Evolutionary conservation across 2,113 vertebrate genomes (phyloP).

Genomic region (Elaphurus davidianus): DNA sequence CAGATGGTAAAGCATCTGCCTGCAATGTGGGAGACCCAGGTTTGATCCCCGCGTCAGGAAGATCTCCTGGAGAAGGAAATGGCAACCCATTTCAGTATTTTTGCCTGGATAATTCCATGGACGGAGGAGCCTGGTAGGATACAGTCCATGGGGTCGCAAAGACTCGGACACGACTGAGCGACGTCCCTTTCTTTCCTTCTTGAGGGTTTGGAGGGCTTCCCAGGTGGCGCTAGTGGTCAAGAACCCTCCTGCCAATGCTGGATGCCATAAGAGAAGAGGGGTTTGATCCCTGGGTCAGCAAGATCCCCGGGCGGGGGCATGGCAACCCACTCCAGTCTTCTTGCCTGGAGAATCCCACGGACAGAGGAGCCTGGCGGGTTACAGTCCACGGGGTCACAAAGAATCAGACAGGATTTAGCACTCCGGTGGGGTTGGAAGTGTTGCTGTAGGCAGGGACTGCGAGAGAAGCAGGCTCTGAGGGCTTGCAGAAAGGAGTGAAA

Average conservation of each 20-base stretch:
- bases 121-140: background rate
- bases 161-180: rapidly evolving
- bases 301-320: background rate
- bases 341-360: background rate
- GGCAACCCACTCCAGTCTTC: background rate
- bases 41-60: background rate
- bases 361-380: background rate
- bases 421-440: background rate
- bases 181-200: background rate
- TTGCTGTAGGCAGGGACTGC: no score
- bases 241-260: background rate
- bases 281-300: background rate
- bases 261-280: background rate
- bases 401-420: background rate
- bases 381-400: background rate
- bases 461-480: background rate
- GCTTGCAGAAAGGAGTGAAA: background rate
- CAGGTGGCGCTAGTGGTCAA: background rate
- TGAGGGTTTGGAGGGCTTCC: background rate
- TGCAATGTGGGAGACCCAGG: background rate
- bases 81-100: background rate
- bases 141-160: background rate
- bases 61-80: background rate
- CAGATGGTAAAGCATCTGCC: background rate
- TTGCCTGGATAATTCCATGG: background rate